Percentiles rank a stretch among this genome's conserved stretches.
Evolutionary conservation across 1,140 invertebrate species (phyloP).

Genomic region (Melitaea cinxia): DNA sequence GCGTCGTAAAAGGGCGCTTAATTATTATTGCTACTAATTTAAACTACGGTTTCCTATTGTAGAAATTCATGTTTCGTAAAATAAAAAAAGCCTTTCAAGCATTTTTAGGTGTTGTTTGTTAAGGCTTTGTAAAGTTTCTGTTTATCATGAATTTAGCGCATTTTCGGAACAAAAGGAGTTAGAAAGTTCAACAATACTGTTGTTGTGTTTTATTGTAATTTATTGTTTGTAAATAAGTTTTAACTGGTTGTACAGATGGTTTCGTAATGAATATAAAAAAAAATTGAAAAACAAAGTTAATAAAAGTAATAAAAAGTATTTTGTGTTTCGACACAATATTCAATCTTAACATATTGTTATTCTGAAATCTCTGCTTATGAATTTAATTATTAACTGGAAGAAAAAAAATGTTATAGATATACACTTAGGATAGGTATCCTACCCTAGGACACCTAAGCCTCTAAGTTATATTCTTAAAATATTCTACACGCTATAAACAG

Average conservation of each 20-base stretch:
- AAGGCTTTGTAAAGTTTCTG: conserved; percentile 17
- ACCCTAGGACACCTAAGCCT: no score
- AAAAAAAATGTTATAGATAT: no score
- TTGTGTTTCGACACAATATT: no score
- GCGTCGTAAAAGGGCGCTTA: background rate
- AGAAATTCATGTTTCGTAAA: background rate
- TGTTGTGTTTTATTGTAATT: conserved; percentile 11
- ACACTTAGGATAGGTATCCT: no score
- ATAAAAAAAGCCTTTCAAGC: conserved; percentile 1
- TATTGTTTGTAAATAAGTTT: conserved; percentile 20
- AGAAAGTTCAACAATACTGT: conserved; percentile 7
- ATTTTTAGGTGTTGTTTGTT: conserved; percentile 20
- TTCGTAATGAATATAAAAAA: no score
- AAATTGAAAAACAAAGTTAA: no score
- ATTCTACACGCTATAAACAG: no score
- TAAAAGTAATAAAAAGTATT: no score
- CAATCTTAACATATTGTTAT: no score
- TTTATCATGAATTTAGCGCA: conserved; percentile 13
- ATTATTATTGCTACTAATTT: background rate
- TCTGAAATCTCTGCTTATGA: no score
- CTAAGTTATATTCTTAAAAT: no score
- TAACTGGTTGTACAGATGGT: background rate
- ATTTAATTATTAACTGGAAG: no score
- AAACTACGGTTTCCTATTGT: conserved; percentile 8
- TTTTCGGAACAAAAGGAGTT: conserved; percentile 13